Evolutionary conservation across 2,888 invertebrate genomes (phyloP), one percentile per base, ranked within the genome.

Genomic region (Nebria brevicollis): DNA sequence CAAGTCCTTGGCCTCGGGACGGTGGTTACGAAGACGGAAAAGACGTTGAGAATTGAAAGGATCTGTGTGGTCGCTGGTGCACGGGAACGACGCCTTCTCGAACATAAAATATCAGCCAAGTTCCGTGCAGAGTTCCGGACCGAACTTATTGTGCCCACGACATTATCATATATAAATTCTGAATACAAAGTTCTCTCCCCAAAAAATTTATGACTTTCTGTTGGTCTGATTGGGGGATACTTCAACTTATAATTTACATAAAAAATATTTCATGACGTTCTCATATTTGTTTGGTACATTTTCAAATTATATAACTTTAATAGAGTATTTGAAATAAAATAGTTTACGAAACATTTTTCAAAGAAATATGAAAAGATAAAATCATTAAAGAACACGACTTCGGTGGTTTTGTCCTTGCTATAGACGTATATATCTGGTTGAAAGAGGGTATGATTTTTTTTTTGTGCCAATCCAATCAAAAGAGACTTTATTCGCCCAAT

Each of bases 401-500:
- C 70, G 70, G 79, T 68, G 79, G 79, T 66, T 79, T 74, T 75
- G 80, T 75, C 80, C 72, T 73, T 78, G 77, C 72, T 4, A 42
- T 42, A 73, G 20, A 72, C 70, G 66, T 73, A 75, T 79, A 79
- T 79, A 79, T 74, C 79, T 64, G 79, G 43, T 70, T 79, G 75
- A 79, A 75, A 79, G 68, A 66, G 72, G 78, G 75, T 70, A 80
- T 80, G 80, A 80, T 73, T 78, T 79, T 81, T 80, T 79, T 81
- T 72, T 76, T 72, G 77, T 68, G 72, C 66, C 81, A 81, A 81
- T 81, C 81, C 81, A 81, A 81, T 81, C 81, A 81, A 81, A 81
- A 77, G 77, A 15, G 81, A 81, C 81, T 81, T 80, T 81, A 81
- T 81, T 81, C 81, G 81, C 26, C 77, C 81, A 81, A 81, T 81